Conservation (phyloP, 2,113 vertebrate species). For the Ovis aries region DNA sequence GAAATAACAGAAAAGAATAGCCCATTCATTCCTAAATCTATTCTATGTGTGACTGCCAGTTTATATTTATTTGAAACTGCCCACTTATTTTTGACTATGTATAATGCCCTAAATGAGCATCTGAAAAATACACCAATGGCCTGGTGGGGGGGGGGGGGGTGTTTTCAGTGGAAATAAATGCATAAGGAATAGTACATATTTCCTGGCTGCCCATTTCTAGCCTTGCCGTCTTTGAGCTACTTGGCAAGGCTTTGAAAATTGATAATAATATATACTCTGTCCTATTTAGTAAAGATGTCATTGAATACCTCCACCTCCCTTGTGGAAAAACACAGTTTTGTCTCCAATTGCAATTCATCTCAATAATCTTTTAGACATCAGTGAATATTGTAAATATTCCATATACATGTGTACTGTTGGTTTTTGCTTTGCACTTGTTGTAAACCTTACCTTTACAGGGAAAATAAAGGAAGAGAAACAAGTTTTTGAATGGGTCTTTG, state of each 20-base stretch:
- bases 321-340: neutral
- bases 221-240: neutral
- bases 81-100: neutral
- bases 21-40: neutral
- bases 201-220: neutral
- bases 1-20: neutral
- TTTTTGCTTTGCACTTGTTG: neutral
- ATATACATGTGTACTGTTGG: neutral
- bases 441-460: neutral
- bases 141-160: too few species aligned
- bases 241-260: neutral
- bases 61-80: neutral
- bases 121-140: neutral
- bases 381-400: neutral
- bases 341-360: neutral
- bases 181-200: neutral
- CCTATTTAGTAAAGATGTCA: neutral
- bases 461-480: neutral
- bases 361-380: neutral
- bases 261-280: neutral
- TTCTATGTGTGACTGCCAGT: rapidly evolving
- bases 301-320: neutral
- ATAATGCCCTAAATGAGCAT: neutral
- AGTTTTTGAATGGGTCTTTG: neutral
- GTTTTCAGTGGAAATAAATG: neutral